Percentiles rank a stretch among this genome's conserved stretches.
Evolutionary conservation across 2,888 invertebrate genomes (phyloP).

Genomic region (Drosophila kokeensis): DNA sequence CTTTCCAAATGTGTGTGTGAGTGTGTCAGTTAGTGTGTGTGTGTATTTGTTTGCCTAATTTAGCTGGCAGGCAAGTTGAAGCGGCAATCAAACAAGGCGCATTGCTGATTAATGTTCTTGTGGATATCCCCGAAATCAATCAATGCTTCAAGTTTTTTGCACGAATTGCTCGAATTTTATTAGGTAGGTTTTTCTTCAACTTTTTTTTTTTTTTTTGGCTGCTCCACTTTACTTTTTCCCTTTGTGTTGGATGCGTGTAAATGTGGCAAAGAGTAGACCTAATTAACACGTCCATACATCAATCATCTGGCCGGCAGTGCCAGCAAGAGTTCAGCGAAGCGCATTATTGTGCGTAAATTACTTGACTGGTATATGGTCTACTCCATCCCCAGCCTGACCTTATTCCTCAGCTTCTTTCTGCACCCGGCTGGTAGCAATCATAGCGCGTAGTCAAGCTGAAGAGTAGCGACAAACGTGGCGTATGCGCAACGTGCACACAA

Average conservation of each 20-base stretch:
- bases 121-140: conserved; percentile 67
- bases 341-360: conserved; percentile 82
- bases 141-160: conserved; percentile 69
- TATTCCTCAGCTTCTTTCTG: background rate
- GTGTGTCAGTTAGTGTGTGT: conserved; percentile 1
- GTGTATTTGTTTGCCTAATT: conserved; percentile 40
- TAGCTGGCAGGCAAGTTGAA: conserved; percentile 46
- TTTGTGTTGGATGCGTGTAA: conserved; percentile 39
- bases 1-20: conserved; percentile 25
- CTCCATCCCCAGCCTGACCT: too few relatives aligned
- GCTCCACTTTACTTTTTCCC: background rate
- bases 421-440: conserved; percentile 1
- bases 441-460: conserved; percentile 22
- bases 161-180: conserved; percentile 44
- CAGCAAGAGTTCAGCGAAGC: conserved; percentile 75
- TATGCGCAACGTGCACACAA: conserved; percentile 52
- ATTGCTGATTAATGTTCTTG: conserved; percentile 75
- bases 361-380: conserved; percentile 47
- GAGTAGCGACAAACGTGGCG: conserved; percentile 62
- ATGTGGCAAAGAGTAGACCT: conserved; percentile 72
- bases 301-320: conserved; percentile 68
- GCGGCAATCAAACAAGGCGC: conserved; percentile 69
- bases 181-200: conserved; percentile 24
- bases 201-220: conserved; percentile 11
- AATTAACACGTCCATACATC: conserved; percentile 82